Evolutionary conservation across 2,113 vertebrate species (phyloP).

Genomic region (Microcebus murinus): DNA sequence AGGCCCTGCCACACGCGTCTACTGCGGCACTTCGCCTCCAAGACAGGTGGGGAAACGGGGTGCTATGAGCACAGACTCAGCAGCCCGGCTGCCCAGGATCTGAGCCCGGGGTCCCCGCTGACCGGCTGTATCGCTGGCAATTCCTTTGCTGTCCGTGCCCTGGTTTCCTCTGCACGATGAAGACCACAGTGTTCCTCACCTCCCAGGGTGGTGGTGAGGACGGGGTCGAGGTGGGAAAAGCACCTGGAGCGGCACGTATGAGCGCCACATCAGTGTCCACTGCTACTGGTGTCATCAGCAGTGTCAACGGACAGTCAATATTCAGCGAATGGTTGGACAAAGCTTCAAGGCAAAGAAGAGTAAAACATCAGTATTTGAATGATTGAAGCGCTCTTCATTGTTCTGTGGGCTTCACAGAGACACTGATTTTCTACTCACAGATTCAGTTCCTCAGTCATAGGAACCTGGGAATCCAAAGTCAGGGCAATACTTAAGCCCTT

Average conservation of each 20-base stretch:
- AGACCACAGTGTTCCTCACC: not conserved
- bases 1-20: rapidly evolving
- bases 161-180: not conserved
- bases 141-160: not conserved
- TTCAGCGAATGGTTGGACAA: not conserved
- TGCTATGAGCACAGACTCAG: not conserved
- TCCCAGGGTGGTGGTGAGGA: not conserved
- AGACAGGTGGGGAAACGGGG: not conserved
- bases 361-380: not conserved
- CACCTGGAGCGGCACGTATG: not conserved
- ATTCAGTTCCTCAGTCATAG: not conserved
- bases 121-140: not conserved
- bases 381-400: not conserved
- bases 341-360: not conserved
- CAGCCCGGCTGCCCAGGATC: not conserved
- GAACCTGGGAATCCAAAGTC: not conserved
- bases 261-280: not conserved
- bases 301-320: rapidly evolving
- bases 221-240: not conserved
- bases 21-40: not conserved
- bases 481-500: not conserved
- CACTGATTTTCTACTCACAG: not conserved
- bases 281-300: not conserved
- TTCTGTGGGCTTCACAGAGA: not conserved
- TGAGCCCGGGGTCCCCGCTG: too few relatives aligned